A percentile compares a stretch with the other conserved stretches of the same genome.
Conservation (phyloP, 2,113 vertebrate species). For the Numenius arquata region DNA sequence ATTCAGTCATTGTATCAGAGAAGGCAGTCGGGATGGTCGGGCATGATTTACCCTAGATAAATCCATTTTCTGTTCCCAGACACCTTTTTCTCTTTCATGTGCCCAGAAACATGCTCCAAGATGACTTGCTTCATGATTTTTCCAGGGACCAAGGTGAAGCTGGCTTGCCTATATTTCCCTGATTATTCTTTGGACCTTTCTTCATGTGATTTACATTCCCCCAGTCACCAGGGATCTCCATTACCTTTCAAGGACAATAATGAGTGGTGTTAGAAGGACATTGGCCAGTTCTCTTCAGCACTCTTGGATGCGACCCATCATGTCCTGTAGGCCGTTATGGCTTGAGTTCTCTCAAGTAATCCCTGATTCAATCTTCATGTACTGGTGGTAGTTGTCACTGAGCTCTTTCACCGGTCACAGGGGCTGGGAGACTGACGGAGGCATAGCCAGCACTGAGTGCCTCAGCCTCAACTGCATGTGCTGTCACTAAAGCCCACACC, state of each 20-base stretch:
- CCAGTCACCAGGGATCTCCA: background rate
- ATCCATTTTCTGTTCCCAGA: background rate
- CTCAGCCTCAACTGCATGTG: background rate
- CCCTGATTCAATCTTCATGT: background rate
- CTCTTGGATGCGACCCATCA: background rate
- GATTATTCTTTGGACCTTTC: background rate
- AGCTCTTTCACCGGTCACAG: background rate
- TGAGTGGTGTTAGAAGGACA: background rate
- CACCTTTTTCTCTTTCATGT: background rate
- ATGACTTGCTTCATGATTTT: background rate
- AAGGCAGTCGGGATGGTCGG: background rate
- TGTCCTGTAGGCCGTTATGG: background rate
- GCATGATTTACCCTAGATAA: background rate
- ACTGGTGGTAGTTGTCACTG: background rate
- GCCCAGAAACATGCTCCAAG: background rate
- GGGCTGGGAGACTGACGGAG: background rate
- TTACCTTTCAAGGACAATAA: background rate
- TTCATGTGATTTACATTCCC: background rate
- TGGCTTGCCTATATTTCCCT: background rate
- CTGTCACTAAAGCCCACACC: background rate
- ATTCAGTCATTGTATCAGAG: background rate
- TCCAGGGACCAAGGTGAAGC: background rate
- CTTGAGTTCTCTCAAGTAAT: background rate
- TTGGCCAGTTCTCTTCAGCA: background rate
- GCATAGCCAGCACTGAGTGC: background rate